Evolutionary conservation across 2,113 vertebrate species (phyloP), one percentile per base, ranked within the genome.

Genomic region (Mola mola): DNA sequence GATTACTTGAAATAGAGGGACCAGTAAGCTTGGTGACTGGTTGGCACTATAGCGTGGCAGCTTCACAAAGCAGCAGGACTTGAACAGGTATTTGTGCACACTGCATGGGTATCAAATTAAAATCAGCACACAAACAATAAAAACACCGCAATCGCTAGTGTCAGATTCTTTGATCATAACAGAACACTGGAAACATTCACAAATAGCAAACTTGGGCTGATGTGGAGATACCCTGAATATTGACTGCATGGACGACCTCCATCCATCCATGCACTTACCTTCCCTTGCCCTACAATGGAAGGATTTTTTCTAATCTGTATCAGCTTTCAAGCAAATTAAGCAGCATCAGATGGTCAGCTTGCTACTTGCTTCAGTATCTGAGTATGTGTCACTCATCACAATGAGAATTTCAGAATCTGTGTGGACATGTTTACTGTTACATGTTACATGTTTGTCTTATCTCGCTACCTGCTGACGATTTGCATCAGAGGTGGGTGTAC

Each of bases 241-340:
- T 33, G 48, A 53, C 38, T 0, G 25, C 28, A 17, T 5, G 28
- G 16, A 42, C 28, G 38, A 68, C 26, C 61, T 75, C 67, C 72
- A 43, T 34, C 25, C 33, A 26, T 57, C 59, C 48, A 25, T 56
- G 22, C 43, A 61, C 38, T 57, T 51, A n/a, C 25, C n/a, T 19
- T 57, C 28, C 40, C 20, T 34, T 40, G 34, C 26, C n/a, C n/a
- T n/a, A n/a, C n/a, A n/a, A n/a, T n/a, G 33, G 49, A 36, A 58
- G 51, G 62, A 63, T 71, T 82, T 50, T 31, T 57, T 73, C 53
- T 38, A 71, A 69, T 82, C 50, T 25, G 40, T 52, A 60, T 58
- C 34, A 60, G n/a, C n/a, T n/a, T n/a, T n/a, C n/a, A n/a, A 46
- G 57, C 37, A 72, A 71, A 77, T 36, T 13, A 38, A 60, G 47